Evolutionary conservation across 2,888 invertebrate species (phyloP).

Genomic region (Tiphia femorata): DNA sequence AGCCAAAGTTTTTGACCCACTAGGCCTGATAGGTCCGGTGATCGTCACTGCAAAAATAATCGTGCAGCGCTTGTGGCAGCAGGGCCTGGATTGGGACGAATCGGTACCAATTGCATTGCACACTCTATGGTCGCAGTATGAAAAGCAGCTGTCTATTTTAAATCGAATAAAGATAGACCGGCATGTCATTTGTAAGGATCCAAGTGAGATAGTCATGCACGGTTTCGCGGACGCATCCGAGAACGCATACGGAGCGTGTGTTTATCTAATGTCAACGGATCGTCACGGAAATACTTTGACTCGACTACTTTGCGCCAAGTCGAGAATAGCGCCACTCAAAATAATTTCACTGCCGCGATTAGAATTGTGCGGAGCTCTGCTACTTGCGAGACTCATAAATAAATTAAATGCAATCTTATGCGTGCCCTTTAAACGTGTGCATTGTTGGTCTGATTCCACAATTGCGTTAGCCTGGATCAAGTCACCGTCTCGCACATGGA

Average conservation of each 20-base stretch:
- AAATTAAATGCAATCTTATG: not conserved
- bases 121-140: not conserved
- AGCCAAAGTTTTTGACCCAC: constrained; percentile 28
- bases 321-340: not conserved
- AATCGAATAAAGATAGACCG: constrained; percentile 6
- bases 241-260: not conserved
- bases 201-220: not conserved
- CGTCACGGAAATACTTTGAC: not conserved
- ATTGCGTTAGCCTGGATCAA: not conserved
- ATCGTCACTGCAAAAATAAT: constrained; percentile 11
- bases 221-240: not conserved
- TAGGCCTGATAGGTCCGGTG: constrained; percentile 28
- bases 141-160: constrained; percentile 2
- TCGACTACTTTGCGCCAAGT: not conserved
- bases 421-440: not conserved
- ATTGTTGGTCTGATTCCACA: not conserved
- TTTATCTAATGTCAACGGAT: not conserved
- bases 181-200: not conserved
- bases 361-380: not conserved
- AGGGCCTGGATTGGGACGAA: constrained; percentile 33
- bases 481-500: not conserved
- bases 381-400: not conserved
- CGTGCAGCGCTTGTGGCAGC: constrained; percentile 6
- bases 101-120: constrained; percentile 9
- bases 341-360: not conserved